Percentiles rank a stretch among this genome's conserved stretches.
Evolutionary conservation across 1,140 invertebrate genomes (phyloP).

Genomic region (Trichonephila clavipes): DNA sequence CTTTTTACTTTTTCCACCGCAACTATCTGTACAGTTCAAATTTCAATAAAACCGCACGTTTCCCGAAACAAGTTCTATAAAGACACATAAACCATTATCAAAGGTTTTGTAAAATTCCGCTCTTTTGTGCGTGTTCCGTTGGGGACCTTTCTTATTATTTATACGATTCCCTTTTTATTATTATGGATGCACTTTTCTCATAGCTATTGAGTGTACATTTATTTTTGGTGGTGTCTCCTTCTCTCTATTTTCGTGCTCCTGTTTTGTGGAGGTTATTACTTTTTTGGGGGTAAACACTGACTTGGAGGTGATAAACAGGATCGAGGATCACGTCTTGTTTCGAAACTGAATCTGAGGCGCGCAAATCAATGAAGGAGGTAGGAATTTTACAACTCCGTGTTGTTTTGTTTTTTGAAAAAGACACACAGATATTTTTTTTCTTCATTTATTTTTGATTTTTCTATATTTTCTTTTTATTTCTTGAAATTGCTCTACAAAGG

Average conservation of each 20-base stretch:
- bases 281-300: slow-evolving; percentile 18
- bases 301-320: slow-evolving; percentile 13
- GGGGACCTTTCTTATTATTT: slow-evolving; percentile 55
- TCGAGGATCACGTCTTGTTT: background rate
- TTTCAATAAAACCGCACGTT: slow-evolving; percentile 69
- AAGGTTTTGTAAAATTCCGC: slow-evolving; percentile 33
- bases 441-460: no score
- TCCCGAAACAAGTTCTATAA: slow-evolving; percentile 60
- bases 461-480: no score
- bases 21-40: slow-evolving; percentile 67
- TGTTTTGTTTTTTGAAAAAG: slow-evolving; percentile 12
- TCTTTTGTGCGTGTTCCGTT: slow-evolving; percentile 36
- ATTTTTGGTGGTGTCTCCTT: background rate
- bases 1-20: background rate
- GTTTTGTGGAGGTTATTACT: slow-evolving; percentile 14
- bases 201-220: slow-evolving; percentile 30
- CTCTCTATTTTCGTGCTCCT: background rate
- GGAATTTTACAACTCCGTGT: background rate
- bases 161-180: slow-evolving; percentile 46
- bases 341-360: background rate
- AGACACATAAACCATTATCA: slow-evolving; percentile 66
- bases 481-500: no score
- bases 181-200: slow-evolving; percentile 55
- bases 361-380: background rate
- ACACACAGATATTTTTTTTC: no score